phyloP scores from a whole-genome alignment of 1,140 invertebrate genomes.

The Harlomillsia oculata region DNA sequence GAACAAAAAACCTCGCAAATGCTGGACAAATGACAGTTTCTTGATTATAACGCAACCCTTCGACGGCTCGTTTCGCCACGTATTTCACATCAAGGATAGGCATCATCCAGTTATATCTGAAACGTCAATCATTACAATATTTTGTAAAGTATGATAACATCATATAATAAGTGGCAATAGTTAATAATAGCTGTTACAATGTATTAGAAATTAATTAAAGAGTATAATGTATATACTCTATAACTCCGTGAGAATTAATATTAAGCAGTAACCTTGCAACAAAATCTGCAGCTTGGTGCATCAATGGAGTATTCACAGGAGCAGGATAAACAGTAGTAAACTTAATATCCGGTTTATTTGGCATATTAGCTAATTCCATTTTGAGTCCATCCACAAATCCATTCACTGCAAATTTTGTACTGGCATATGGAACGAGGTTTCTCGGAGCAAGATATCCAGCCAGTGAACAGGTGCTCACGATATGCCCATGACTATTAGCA shows the following conservation, averaged over 20 bases:
- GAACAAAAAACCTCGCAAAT: neutral
- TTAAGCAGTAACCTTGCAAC: too few relatives aligned
- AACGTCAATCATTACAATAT: too few relatives aligned
- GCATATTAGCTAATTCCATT: conserved; percentile 54
- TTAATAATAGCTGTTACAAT: too few relatives aligned
- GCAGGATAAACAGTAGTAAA: conserved; percentile 71
- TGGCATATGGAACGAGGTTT: conserved; percentile 73
- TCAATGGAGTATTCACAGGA: too few relatives aligned
- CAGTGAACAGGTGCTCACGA: conserved; percentile 72
- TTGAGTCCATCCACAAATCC: conserved; percentile 47
- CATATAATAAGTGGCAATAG: too few relatives aligned
- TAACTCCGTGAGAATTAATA: too few relatives aligned
- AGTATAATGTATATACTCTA: too few relatives aligned
- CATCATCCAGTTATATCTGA: neutral
- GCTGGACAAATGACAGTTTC: neutral
- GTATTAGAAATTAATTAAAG: too few relatives aligned
- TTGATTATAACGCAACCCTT: conserved; percentile 1
- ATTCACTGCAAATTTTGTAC: conserved; percentile 69
- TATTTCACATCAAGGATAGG: neutral
- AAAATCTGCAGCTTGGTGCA: too few relatives aligned
- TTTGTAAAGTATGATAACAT: too few relatives aligned
- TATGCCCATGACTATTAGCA: conserved; percentile 62
- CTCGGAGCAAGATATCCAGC: conserved; percentile 61
- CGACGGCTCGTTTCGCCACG: neutral
- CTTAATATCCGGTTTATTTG: conserved; percentile 51